phyloP scores from a whole-genome alignment of 2,113 vertebrate species.

The Ceratotherium simum region DNA sequence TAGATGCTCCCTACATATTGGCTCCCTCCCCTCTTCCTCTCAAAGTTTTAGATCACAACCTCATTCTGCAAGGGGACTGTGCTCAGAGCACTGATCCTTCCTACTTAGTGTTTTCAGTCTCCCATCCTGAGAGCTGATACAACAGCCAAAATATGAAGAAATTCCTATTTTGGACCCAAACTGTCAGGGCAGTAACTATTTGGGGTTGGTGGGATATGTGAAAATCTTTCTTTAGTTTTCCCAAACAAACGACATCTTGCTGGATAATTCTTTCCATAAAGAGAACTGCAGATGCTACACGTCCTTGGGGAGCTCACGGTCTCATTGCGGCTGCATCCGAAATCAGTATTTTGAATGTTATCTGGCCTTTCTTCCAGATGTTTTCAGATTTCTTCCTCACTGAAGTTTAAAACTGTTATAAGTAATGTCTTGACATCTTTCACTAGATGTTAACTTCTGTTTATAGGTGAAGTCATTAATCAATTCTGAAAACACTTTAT shows the following conservation, averaged over 20 bases:
- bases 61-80: neutral
- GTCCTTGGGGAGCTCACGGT: slow-evolving; percentile 42
- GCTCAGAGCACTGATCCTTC: neutral
- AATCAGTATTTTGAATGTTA: slow-evolving; percentile 22
- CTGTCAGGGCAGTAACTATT: neutral
- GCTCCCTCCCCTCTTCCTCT: neutral
- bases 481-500: neutral
- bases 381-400: slow-evolving; percentile 45
- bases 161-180: neutral
- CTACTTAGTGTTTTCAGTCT: neutral
- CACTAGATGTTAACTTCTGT: neutral
- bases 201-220: slow-evolving; percentile 21
- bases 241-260: slow-evolving; percentile 60
- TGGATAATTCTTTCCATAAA: slow-evolving; percentile 48
- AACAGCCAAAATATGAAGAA: neutral
- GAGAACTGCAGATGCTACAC: slow-evolving; percentile 59
- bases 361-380: slow-evolving; percentile 57
- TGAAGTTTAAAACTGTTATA: slow-evolving; percentile 40
- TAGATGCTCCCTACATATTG: neutral
- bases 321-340: slow-evolving; percentile 9
- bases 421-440: neutral
- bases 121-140: neutral
- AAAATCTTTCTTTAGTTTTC: slow-evolving; percentile 58
- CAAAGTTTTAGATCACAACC: neutral
- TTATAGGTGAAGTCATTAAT: neutral